Base-by-base conservation (phyloP, 2,797 vertebrate genomes). In the Notolepis coatsorum region DNA sequence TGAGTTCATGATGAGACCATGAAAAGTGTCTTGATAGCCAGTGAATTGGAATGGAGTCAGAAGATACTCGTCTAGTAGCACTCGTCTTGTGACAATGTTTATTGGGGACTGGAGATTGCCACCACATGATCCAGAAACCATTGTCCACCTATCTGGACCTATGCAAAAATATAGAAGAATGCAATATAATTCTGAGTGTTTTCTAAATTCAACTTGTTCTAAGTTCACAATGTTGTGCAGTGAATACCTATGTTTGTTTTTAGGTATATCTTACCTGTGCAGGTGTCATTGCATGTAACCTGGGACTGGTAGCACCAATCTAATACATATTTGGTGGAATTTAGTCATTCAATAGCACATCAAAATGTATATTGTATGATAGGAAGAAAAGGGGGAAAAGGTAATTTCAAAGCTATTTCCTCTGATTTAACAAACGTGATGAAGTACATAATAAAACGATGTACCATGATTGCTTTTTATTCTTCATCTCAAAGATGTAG, bases 31-130 rank as follows among this genome's bases (percentile, higher is more conserved):
- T 3, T 93, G 33, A 0, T 96, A 96, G 1, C 87, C 87, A 1
- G 31, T 69, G 38, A 95, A 92, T 0, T 7, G 2, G 63, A 97
- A 75, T 1, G 59, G 60, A 21, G 50, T 31, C 2, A 95, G 89
- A 0, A 95, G 89, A 0, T 0, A 27, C 3, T 1, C 0, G 9
- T 93, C 47, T 1, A 0, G 0, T 1, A 27, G 0, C 0, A 67
- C 28, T 8, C 68, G 77, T 9, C 23, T 70, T 45, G 91, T 95
- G 46, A 91, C 38, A 0, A 96, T 94, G 79, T 96, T 91, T 52
- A 96, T 79, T 10, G 96, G 95, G 27, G 95, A 97, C 80, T 97
- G 96, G 0, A 0, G 39, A 1, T 0, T 17, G 7, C 72, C 69
- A 0, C 41, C 41, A 79, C 96, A 96, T 0, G 39, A 1, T 20